These are phyloP conservation scores for Orchestia grillus DNA, from an alignment of 1,140 invertebrate species.

Conservation along the genomic window DNA sequence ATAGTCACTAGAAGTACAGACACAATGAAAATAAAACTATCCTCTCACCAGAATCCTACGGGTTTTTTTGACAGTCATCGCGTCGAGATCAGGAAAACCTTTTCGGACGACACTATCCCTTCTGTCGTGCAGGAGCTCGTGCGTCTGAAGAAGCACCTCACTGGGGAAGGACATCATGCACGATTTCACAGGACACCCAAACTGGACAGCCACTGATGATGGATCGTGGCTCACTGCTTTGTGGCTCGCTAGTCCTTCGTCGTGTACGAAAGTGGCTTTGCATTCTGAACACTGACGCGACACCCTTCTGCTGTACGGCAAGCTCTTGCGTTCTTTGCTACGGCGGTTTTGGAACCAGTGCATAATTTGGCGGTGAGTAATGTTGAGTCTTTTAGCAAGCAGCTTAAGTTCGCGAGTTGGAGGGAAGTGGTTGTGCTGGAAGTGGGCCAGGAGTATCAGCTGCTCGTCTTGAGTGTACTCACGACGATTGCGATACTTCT, in stretches of 20 bases:
- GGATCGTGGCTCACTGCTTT: conserved; percentile 37
- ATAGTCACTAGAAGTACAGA: too few species aligned
- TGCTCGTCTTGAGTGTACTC: conserved; percentile 65
- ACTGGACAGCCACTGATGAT: conserved; percentile 28
- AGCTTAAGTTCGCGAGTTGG: conserved; percentile 61
- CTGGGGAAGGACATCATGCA: conserved; percentile 51
- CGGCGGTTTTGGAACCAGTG: conserved; percentile 67
- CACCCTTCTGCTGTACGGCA: conserved; percentile 21
- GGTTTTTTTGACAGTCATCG: conserved; percentile 19
- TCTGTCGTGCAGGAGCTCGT: conserved; percentile 36
- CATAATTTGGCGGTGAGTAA: conserved; percentile 64
- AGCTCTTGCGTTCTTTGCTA: conserved; percentile 63
- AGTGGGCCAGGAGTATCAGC: conserved; percentile 60
- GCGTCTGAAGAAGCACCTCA: conserved; percentile 8
- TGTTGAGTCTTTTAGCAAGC: conserved; percentile 61
- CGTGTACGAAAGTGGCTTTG: conserved; percentile 36
- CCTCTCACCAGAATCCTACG: conserved; percentile 20
- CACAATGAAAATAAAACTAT: neutral
- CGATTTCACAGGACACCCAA: conserved; percentile 38
- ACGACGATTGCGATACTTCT: conserved; percentile 44
- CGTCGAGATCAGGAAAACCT: neutral
- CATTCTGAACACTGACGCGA: conserved; percentile 44
- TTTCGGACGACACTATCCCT: neutral
- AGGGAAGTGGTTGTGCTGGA: conserved; percentile 64
- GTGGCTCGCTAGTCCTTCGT: conserved; percentile 40